Conservation (phyloP, 1,140 invertebrate species). For the Ridgeia piscesae region DNA sequence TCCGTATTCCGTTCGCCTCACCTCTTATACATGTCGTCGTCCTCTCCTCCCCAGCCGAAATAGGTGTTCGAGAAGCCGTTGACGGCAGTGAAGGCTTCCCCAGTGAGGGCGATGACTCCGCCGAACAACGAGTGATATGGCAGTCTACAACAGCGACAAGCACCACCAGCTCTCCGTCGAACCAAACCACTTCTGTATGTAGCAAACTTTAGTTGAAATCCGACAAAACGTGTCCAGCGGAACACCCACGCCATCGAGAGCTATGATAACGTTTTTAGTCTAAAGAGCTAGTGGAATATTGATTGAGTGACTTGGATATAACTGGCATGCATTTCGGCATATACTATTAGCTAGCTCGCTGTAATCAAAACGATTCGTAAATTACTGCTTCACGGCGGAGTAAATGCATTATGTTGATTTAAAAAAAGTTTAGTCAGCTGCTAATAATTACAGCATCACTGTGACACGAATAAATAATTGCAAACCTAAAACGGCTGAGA, state of each 20-base stretch:
- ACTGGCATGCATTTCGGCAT: neutral
- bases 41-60: conserved; percentile 40
- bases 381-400: neutral
- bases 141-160: neutral
- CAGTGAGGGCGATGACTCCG: conserved; percentile 30
- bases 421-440: neutral
- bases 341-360: neutral
- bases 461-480: too few relatives aligned
- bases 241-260: too few relatives aligned
- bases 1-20: neutral
- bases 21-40: conserved; percentile 34
- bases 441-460: neutral
- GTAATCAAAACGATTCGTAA: neutral
- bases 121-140: conserved; percentile 26
- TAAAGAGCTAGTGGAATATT: neutral
- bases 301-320: neutral
- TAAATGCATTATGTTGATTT: neutral
- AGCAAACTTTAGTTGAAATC: neutral
- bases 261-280: too few relatives aligned
- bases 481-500: neutral
- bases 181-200: neutral
- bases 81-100: conserved; percentile 21
- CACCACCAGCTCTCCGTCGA: neutral
- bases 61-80: conserved; percentile 36
- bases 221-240: neutral